A percentile compares a stretch with the other conserved stretches of the same genome.
phyloP scores from a whole-genome alignment of 1,140 invertebrate genomes.

The Batillaria attramentaria region DNA sequence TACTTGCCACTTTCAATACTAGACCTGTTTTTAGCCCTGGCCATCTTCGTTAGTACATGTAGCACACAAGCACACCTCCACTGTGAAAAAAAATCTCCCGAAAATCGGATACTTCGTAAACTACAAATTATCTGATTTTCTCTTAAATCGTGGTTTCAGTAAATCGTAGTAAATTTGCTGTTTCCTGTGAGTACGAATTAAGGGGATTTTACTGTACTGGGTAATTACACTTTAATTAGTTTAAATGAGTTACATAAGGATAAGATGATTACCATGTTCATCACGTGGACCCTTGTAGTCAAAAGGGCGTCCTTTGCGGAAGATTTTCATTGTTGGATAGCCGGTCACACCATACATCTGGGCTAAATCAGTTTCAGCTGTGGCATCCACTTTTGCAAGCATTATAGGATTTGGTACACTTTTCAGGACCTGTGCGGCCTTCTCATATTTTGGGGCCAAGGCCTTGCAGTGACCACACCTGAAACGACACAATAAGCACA shows the following conservation, averaged over 20 bases:
- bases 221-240: neutral
- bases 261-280: conserved; percentile 26
- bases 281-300: conserved; percentile 61
- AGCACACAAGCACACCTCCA: too few species aligned
- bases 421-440: conserved; percentile 89
- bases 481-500: neutral
- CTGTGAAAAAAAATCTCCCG: too few species aligned
- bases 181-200: too few species aligned
- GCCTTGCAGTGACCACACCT: conserved; percentile 99
- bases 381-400: conserved; percentile 97
- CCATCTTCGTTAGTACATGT: too few species aligned
- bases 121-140: too few species aligned
- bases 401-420: conserved; percentile 83
- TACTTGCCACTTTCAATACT: too few species aligned
- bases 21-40: too few species aligned
- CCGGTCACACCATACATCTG: conserved; percentile 91
- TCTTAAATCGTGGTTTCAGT: too few species aligned
- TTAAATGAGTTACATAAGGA: neutral
- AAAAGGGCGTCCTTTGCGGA: conserved; percentile 81
- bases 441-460: conserved; percentile 96
- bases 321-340: conserved; percentile 99
- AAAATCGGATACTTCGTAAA: too few species aligned
- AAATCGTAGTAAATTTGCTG: too few species aligned
- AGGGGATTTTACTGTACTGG: too few species aligned
- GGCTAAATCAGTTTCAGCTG: conserved; percentile 90